Conservation (phyloP, 2,888 invertebrate genomes). For the Platycheirus albimanus region DNA sequence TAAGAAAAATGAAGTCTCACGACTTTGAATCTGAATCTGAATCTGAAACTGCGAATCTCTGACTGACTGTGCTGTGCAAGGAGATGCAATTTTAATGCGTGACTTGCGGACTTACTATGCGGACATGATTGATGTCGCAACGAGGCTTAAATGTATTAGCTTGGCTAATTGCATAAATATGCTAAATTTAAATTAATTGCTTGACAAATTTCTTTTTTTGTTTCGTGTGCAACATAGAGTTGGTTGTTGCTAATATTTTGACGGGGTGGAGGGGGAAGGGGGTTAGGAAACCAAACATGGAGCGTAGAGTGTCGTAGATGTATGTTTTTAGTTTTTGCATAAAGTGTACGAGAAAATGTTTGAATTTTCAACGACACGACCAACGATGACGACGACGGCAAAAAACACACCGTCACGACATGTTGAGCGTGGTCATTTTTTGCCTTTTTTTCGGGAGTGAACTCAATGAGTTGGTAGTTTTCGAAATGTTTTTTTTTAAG, state of each 20-base stretch:
- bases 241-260: background rate
- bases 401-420: conserved; percentile 9
- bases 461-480: background rate
- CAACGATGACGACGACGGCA: background rate
- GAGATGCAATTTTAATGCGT: conserved; percentile 65
- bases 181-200: conserved; percentile 72
- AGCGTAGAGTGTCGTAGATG: background rate
- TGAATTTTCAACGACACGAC: conserved; percentile 8
- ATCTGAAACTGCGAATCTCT: no score
- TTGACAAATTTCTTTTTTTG: conserved; percentile 59
- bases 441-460: no score
- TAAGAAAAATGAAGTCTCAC: background rate
- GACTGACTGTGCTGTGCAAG: background rate
- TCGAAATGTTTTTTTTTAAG: background rate
- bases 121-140: conserved; percentile 64
- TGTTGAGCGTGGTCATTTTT: conserved; percentile 18
- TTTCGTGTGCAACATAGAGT: conserved; percentile 13
- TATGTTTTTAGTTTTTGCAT: background rate
- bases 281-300: background rate
- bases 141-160: conserved; percentile 71
- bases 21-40: conserved; percentile 12
- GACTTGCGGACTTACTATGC: conserved; percentile 52
- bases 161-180: conserved; percentile 68
- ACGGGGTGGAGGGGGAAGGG: background rate
- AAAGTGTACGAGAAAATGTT: conserved; percentile 9